Evolutionary conservation across 2,888 invertebrate genomes (phyloP).

Genomic region (Opisthograptis luteolata): DNA sequence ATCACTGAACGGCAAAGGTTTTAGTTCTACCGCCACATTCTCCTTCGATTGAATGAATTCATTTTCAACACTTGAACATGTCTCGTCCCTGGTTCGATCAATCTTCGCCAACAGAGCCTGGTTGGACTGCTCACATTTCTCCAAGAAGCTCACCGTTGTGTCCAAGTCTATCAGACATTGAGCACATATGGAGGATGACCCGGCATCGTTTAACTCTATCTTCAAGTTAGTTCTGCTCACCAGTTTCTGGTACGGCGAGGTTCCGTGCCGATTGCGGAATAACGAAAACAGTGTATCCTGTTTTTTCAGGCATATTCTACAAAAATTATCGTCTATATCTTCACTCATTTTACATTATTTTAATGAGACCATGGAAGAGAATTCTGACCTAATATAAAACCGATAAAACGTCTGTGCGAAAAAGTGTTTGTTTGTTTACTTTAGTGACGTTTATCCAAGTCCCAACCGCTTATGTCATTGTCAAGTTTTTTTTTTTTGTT

Average conservation of each 20-base stretch:
- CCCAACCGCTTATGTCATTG: too few relatives aligned
- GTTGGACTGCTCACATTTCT: conserved; percentile 58
- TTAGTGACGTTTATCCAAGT: too few relatives aligned
- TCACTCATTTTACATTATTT: conserved; percentile 43
- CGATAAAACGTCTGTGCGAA: too few relatives aligned
- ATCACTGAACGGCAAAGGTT: not conserved
- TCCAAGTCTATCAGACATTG: conserved; percentile 59
- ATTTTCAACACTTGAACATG: conserved; percentile 12
- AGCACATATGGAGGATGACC: conserved; percentile 56
- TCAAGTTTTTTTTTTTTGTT: too few relatives aligned
- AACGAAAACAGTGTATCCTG: conserved; percentile 53
- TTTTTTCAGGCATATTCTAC: conserved; percentile 58
- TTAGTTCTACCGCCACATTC: not conserved
- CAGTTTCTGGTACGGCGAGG: conserved; percentile 53
- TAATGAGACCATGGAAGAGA: too few relatives aligned
- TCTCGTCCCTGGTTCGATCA: conserved; percentile 1
- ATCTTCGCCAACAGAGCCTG: conserved; percentile 38
- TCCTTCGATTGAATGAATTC: not conserved
- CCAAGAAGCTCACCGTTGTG: conserved; percentile 53
- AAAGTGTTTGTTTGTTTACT: too few relatives aligned
- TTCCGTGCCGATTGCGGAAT: conserved; percentile 47
- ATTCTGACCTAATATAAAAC: too few relatives aligned
- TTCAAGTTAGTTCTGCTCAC: conserved; percentile 48
- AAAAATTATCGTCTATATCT: conserved; percentile 40
- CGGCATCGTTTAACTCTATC: conserved; percentile 48